Conservation (phyloP, 2,797 vertebrate species). For the Peromyscus nudipes region DNA sequence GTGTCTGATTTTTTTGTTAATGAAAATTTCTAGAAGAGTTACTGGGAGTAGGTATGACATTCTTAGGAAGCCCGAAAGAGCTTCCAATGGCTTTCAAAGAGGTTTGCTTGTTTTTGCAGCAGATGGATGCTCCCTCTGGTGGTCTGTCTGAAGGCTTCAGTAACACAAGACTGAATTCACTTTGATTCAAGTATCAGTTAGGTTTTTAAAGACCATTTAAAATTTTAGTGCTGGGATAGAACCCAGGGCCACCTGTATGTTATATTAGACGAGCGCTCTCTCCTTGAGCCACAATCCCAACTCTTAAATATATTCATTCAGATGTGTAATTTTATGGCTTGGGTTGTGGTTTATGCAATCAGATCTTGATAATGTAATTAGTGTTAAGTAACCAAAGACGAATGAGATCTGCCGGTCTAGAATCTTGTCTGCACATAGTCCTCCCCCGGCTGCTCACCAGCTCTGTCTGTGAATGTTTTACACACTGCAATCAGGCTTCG, state of each 20-base stretch:
- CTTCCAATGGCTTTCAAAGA: neutral
- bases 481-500: accelerated
- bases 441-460: neutral
- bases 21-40: neutral
- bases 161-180: neutral
- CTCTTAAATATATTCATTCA: neutral
- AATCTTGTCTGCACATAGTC: neutral
- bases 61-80: neutral
- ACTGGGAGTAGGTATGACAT: neutral
- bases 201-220: neutral
- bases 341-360: neutral
- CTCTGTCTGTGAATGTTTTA: neutral
- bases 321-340: neutral
- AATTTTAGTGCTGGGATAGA: neutral
- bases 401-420: too few relatives aligned
- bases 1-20: neutral
- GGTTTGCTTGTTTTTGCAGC: neutral
- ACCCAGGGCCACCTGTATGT: neutral
- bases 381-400: neutral
- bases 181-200: neutral
- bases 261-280: neutral
- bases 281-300: neutral
- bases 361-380: neutral
- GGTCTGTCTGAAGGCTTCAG: neutral
- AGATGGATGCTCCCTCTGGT: neutral